Evolutionary conservation across 1,140 invertebrate genomes (phyloP).

Genomic region (Drosophila kanapiae): DNA sequence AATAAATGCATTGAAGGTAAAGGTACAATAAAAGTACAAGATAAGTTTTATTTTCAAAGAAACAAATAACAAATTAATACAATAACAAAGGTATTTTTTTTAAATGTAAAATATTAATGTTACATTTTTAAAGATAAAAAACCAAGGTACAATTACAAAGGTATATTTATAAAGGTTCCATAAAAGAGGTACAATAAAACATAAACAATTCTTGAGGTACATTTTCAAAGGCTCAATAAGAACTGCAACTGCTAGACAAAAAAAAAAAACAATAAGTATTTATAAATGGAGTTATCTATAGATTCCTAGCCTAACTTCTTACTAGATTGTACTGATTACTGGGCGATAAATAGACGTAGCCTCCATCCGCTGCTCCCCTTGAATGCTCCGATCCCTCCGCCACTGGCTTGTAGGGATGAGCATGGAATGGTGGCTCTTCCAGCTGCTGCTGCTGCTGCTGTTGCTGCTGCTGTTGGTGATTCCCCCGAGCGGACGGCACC

Average conservation of each 20-base stretch:
- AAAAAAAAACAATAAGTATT: neutral
- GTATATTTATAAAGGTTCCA: no score
- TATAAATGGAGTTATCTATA: neutral
- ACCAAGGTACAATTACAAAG: neutral
- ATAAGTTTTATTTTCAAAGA: neutral
- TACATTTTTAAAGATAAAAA: neutral
- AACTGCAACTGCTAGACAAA: neutral
- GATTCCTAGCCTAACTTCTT: slow-evolving; percentile 15
- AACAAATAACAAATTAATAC: no score
- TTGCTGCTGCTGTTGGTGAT: neutral
- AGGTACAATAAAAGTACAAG: neutral
- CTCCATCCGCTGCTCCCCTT: neutral
- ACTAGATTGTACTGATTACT: slow-evolving; percentile 55
- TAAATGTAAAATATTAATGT: neutral
- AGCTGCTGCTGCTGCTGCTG: slow-evolving; percentile 6
- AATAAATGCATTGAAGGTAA: neutral
- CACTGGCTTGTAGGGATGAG: slow-evolving; percentile 14
- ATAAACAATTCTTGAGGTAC: neutral
- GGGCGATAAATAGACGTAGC: slow-evolving; percentile 42
- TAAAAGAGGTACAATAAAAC: neutral
- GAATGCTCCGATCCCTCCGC: neutral
- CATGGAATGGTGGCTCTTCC: slow-evolving; percentile 22
- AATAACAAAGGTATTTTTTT: neutral
- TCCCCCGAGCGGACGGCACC: neutral
- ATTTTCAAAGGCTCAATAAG: neutral